These are phyloP conservation scores for Chauna torquata DNA, from an alignment of 2,113 vertebrate species.

Conservation along the genomic window DNA sequence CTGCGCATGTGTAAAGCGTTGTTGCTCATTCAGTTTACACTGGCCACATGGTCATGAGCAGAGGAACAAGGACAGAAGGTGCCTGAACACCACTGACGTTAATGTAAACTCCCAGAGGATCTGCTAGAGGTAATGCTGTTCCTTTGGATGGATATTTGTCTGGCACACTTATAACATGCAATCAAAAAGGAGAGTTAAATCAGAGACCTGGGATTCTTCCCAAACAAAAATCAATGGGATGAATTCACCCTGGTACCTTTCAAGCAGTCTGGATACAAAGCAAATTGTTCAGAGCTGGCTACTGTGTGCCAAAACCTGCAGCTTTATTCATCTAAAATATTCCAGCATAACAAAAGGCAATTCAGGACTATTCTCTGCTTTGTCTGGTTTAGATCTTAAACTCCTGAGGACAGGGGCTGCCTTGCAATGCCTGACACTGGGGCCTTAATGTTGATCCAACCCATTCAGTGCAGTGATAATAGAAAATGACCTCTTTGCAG, in stretches of 20 bases:
- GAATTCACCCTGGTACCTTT: slow-evolving; percentile 6
- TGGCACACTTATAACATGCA: not conserved
- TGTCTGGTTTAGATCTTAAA: not conserved
- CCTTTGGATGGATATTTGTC: not conserved
- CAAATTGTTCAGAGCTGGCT: not conserved
- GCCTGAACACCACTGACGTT: not conserved
- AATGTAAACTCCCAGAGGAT: not conserved
- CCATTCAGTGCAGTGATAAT: not conserved
- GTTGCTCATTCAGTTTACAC: not conserved
- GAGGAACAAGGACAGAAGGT: not conserved
- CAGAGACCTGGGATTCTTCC: not conserved
- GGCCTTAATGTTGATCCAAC: not conserved
- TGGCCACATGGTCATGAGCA: not conserved
- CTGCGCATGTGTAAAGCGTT: not conserved
- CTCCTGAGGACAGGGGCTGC: not conserved
- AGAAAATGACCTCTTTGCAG: not conserved
- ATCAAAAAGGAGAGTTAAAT: not conserved
- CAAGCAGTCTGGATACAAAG: not conserved
- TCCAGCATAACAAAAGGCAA: not conserved
- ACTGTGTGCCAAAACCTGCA: not conserved
- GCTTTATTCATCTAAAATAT: slow-evolving; percentile 5
- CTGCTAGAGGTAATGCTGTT: not conserved
- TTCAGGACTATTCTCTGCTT: not conserved
- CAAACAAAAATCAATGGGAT: not conserved
- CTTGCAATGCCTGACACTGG: not conserved